phyloP scores from a whole-genome alignment of 2,888 invertebrate genomes.

The Apodemia duryi region DNA sequence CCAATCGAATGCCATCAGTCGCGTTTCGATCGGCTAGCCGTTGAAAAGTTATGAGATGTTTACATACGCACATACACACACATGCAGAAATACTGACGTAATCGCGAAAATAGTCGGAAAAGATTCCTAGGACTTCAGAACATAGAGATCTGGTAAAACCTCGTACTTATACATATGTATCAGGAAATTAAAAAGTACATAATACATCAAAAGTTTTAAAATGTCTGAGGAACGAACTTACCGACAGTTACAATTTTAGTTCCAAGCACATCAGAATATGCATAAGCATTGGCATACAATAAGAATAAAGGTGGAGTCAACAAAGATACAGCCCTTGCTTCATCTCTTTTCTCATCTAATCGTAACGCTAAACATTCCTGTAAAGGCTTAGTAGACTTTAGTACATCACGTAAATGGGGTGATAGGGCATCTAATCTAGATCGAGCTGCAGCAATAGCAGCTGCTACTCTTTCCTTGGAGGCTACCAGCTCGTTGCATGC shows the following conservation, averaged over 20 bases:
- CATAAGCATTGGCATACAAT: conserved; percentile 90
- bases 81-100: too few relatives aligned
- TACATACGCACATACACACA: too few relatives aligned
- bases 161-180: too few relatives aligned
- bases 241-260: conserved; percentile 61
- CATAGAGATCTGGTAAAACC: too few relatives aligned
- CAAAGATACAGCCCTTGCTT: conserved; percentile 86
- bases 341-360: conserved; percentile 87
- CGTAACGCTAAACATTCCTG: conserved; percentile 92
- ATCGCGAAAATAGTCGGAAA: too few relatives aligned
- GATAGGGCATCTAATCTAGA: conserved; percentile 89
- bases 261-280: conserved; percentile 89
- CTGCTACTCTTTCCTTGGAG: conserved; percentile 86
- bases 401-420: conserved; percentile 83
- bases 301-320: conserved; percentile 91
- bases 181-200: too few relatives aligned
- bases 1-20: too few relatives aligned
- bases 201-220: too few relatives aligned
- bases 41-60: too few relatives aligned
- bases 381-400: conserved; percentile 90
- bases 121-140: too few relatives aligned
- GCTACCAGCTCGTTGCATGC: conserved; percentile 87
- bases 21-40: too few relatives aligned
- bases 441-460: conserved; percentile 86
- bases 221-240: conserved; percentile 39